phyloP scores from a whole-genome alignment of 1,140 invertebrate species.

The Eriocheir sinensis region DNA sequence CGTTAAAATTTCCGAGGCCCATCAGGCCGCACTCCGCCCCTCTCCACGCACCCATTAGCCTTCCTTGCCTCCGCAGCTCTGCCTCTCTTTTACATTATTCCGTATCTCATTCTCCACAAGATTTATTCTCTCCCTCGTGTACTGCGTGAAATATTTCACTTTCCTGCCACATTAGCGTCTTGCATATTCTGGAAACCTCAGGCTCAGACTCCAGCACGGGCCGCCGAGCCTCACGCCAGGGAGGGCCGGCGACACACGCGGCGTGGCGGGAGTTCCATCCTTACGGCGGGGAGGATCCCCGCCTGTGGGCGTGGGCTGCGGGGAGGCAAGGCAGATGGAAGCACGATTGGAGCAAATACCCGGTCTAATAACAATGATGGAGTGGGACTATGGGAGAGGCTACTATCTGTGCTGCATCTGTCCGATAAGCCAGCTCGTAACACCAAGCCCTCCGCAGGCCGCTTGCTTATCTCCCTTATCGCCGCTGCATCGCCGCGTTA shows the following conservation, averaged over 20 bases:
- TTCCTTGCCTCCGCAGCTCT: background rate
- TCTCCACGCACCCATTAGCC: background rate
- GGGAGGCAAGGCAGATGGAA: slow-evolving; percentile 32
- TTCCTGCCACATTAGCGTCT: slow-evolving; percentile 7
- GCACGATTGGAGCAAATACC: slow-evolving; percentile 38
- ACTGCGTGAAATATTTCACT: background rate
- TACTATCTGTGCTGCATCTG: slow-evolving; percentile 41
- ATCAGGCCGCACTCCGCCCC: background rate
- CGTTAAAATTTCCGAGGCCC: background rate
- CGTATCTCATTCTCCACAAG: slow-evolving; percentile 1
- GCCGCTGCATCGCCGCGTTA: slow-evolving; percentile 18
- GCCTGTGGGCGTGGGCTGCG: background rate
- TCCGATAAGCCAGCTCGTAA: slow-evolving; percentile 26
- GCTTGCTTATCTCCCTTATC: slow-evolving; percentile 28
- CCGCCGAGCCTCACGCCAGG: background rate
- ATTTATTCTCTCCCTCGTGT: background rate
- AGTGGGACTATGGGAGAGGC: background rate
- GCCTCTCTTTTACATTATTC: slow-evolving; percentile 7
- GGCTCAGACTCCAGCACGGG: background rate
- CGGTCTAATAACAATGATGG: slow-evolving; percentile 57
- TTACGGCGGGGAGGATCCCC: background rate
- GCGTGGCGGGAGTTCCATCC: background rate
- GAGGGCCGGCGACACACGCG: background rate
- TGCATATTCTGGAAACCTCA: slow-evolving; percentile 2
- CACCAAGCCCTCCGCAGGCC: background rate